These are phyloP conservation scores for Crocodylus rhombifer DNA, from an alignment of 2,797 vertebrate genomes.

Conservation along the genomic window DNA sequence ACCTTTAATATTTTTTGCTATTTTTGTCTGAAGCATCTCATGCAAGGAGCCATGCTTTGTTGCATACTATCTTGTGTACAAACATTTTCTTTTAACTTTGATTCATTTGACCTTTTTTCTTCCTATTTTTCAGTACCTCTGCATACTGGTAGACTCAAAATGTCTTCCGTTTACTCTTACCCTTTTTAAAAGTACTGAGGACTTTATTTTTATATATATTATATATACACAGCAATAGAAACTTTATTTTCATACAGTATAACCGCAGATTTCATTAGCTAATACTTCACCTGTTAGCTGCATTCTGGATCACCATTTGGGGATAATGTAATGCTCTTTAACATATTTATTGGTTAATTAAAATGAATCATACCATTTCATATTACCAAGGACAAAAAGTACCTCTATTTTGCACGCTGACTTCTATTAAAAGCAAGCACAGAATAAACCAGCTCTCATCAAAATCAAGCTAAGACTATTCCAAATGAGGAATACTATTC, in stretches of 20 bases:
- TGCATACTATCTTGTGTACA: background rate
- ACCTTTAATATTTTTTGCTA: background rate
- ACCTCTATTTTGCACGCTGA: background rate
- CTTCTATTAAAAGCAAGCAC: background rate
- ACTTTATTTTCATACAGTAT: background rate
- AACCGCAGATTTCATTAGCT: background rate
- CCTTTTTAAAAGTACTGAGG: background rate
- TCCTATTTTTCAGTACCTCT: background rate
- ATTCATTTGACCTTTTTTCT: background rate
- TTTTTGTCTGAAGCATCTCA: background rate
- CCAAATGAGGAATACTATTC: background rate
- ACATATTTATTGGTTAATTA: slow-evolving; percentile 31
- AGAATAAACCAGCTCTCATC: background rate
- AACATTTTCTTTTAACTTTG: background rate
- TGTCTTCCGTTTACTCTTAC: background rate
- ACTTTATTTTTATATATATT: background rate
- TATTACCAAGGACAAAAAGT: background rate
- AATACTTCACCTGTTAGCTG: background rate
- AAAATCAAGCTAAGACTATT: background rate
- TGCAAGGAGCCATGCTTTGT: background rate
- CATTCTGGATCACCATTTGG: background rate
- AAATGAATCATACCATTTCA: background rate
- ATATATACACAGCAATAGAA: background rate
- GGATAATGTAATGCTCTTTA: slow-evolving; percentile 6
- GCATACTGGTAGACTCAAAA: background rate